Evolutionary conservation across 2,888 invertebrate species (phyloP).

Genomic region (Gymnoscelis rufifasciata): DNA sequence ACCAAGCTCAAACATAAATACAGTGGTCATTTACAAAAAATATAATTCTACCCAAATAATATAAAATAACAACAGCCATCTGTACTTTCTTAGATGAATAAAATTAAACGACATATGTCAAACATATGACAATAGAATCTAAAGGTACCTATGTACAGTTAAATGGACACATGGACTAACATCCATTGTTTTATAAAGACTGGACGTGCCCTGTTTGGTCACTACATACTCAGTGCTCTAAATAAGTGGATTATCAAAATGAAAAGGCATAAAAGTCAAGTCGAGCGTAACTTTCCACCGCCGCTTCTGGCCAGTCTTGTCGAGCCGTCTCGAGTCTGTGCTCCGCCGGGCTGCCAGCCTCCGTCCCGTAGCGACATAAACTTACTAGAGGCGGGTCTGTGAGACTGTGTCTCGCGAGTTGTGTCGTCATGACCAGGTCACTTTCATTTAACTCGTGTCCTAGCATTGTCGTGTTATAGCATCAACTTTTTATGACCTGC

Average conservation of each 20-base stretch:
- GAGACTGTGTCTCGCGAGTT: too few relatives aligned
- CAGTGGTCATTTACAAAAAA: constrained; percentile 79
- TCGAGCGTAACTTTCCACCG: constrained; percentile 31
- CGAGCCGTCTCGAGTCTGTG: constrained; percentile 19
- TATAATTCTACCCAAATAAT: constrained; percentile 79
- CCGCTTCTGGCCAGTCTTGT: constrained; percentile 31
- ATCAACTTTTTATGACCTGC: too few relatives aligned
- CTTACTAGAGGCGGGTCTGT: constrained; percentile 46
- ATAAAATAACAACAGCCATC: constrained; percentile 80
- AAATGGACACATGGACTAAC: constrained; percentile 57
- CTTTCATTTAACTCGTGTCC: too few relatives aligned
- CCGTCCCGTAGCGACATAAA: constrained; percentile 66
- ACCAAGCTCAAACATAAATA: constrained; percentile 77
- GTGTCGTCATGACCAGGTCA: too few relatives aligned
- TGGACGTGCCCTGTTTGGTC: constrained; percentile 71
- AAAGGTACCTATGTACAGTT: constrained; percentile 74
- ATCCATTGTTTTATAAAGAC: constrained; percentile 55
- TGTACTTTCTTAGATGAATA: constrained; percentile 79
- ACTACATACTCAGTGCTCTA: constrained; percentile 57
- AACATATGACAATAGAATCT: constrained; percentile 78
- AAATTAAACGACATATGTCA: constrained; percentile 77
- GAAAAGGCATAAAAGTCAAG: constrained; percentile 48
- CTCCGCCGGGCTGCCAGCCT: too few relatives aligned
- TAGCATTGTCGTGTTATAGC: too few relatives aligned
- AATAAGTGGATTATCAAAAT: constrained; percentile 42